A percentile compares a stretch with the other conserved stretches of the same genome.
Evolutionary conservation across 1,140 invertebrate species (phyloP).

Genomic region (Amyelois transitella): DNA sequence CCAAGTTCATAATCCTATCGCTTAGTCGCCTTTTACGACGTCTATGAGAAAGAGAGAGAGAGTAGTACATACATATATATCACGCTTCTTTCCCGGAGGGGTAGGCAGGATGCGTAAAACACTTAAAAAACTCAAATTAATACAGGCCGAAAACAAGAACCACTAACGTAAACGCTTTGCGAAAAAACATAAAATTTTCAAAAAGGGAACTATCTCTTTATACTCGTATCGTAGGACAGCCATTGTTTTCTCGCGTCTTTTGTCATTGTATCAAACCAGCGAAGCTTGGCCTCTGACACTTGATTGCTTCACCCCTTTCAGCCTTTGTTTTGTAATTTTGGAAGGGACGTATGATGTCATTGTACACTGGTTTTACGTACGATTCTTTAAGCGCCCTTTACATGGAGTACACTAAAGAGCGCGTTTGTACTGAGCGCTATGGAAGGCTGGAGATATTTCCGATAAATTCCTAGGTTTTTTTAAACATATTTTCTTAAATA

Average conservation of each 20-base stretch:
- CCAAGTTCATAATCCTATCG: too few species aligned
- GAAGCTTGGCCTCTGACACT: conserved; percentile 13
- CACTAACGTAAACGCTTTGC: conserved; percentile 20
- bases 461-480: conserved; percentile 35
- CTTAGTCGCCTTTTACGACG: too few species aligned
- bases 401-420: conserved; percentile 18
- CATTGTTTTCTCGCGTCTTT: conserved; percentile 36
- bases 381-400: conserved; percentile 23
- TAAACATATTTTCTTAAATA: conserved; percentile 25
- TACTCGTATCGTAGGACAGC: conserved; percentile 12
- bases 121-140: too few species aligned
- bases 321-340: conserved; percentile 9
- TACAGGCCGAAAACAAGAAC: neutral
- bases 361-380: conserved; percentile 14
- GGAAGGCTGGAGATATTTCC: conserved; percentile 34
- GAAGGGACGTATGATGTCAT: conserved; percentile 11
- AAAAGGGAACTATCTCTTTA: conserved; percentile 28
- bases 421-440: conserved; percentile 30
- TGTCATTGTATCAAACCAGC: conserved; percentile 25
- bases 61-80: too few species aligned
- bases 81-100: too few species aligned
- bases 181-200: conserved; percentile 24
- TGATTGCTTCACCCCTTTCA: conserved; percentile 8
- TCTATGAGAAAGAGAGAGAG: too few species aligned
- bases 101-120: too few species aligned